These are phyloP conservation scores for Nestor notabilis DNA, from an alignment of 2,113 vertebrate genomes.

Conservation along the genomic window DNA sequence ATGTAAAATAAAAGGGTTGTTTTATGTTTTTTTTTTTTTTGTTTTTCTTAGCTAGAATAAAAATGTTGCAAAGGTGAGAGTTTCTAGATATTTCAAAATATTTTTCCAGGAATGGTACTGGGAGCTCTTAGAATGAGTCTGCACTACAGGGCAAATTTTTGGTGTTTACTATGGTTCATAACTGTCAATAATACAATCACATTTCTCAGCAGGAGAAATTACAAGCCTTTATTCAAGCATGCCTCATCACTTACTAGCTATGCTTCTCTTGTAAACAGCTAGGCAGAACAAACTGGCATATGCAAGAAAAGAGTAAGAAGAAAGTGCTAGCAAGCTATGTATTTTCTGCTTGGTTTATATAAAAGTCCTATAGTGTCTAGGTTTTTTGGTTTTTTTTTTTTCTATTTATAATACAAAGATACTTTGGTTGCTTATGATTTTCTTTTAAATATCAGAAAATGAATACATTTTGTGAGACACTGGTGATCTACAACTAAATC, in stretches of 20 bases:
- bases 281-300: background rate
- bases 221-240: slow-evolving; percentile 7
- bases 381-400: too few species aligned
- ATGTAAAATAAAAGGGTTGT: background rate
- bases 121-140: background rate
- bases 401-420: background rate
- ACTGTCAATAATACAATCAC: background rate
- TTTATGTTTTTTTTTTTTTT: background rate
- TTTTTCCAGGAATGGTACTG: background rate
- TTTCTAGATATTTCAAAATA: background rate
- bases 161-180: background rate
- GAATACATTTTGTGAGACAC: background rate
- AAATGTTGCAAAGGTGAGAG: background rate
- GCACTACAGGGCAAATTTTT: slow-evolving; percentile 7
- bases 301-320: background rate
- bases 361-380: background rate
- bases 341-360: background rate
- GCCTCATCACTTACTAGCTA: background rate
- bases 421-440: background rate
- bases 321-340: background rate
- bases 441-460: background rate
- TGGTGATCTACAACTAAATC: background rate
- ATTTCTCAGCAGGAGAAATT: slow-evolving; percentile 4
- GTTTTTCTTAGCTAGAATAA: background rate
- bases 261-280: background rate